These are phyloP conservation scores for Phymatocera aterrima DNA, from an alignment of 2,888 invertebrate species.

Conservation along the genomic window DNA sequence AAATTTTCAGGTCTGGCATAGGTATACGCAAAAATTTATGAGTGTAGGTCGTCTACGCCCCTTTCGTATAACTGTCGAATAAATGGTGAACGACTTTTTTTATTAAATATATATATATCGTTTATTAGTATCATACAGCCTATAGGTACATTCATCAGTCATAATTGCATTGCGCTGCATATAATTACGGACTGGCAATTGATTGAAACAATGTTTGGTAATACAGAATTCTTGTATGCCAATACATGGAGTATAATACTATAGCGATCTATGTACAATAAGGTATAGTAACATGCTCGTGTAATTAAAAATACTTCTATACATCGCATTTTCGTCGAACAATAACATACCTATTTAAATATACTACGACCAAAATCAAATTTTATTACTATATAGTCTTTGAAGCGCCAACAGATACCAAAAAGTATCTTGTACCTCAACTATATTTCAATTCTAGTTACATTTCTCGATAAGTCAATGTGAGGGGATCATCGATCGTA, in stretches of 20 bases:
- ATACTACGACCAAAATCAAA: slow-evolving; percentile 13
- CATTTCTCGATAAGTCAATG: not conserved
- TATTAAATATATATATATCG: slow-evolving; percentile 21
- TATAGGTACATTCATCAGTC: slow-evolving; percentile 39
- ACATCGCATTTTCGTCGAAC: slow-evolving; percentile 18
- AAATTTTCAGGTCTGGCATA: too few species aligned
- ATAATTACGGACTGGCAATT: slow-evolving; percentile 59
- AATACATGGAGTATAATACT: slow-evolving; percentile 49
- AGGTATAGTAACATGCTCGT: slow-evolving; percentile 13
- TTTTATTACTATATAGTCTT: slow-evolving; percentile 8
- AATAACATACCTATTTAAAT: slow-evolving; percentile 5
- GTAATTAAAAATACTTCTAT: slow-evolving; percentile 13
- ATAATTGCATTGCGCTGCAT: slow-evolving; percentile 52
- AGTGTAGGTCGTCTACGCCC: too few species aligned
- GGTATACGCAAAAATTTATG: too few species aligned
- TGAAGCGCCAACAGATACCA: slow-evolving; percentile 1
- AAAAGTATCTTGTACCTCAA: slow-evolving; percentile 22
- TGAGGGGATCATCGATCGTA: not conserved
- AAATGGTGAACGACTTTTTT: not conserved
- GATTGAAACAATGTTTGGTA: slow-evolving; percentile 60
- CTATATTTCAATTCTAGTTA: not conserved
- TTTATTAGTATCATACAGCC: slow-evolving; percentile 38
- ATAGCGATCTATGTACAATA: slow-evolving; percentile 39
- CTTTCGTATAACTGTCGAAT: not conserved
- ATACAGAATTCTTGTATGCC: slow-evolving; percentile 56